Evolutionary conservation across 2,113 vertebrate species (phyloP), one percentile per base, ranked within the genome.

Genomic region (Aythya baeri): DNA sequence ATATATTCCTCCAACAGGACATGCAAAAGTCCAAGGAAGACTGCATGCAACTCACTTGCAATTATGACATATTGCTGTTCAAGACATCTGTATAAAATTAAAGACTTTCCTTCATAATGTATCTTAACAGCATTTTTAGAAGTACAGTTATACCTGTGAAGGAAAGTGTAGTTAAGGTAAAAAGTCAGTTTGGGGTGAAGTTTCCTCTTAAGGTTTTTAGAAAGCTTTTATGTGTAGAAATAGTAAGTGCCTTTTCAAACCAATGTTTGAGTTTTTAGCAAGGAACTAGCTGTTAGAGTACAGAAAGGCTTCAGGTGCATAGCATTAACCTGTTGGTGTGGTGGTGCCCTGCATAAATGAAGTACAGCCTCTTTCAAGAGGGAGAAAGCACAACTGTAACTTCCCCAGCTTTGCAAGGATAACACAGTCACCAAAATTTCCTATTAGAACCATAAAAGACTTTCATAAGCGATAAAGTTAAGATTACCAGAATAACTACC

Each of bases 221-320:
- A 59, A 78, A 65, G 34, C 14, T 76, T 70, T 81, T 57, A 14
- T 8, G 11, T 8, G 16, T 26, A 55, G 46, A 71, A 78, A 20
- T 70, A 41, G 31, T 36, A 3, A 38, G 11, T 31, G 4, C 26
- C 8, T 83, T 83, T 93, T 91, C 55, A 81, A 78, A 67, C 57
- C 32, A 0, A 0, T 44, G 5, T 41, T 13, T 12, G 10, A 25
- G 26, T 1, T 0, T 38, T 91, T 71, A 68, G 25, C n/a, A 85
- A 67, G 16, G 75, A 83, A 7, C 36, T 59, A 52, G 17, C 25
- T 29, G 27, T 9, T 9, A 12, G 17, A 59, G 13, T 26, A 21
- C 25, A 65, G 63, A n/a, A 77, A 75, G 4, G 13, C 36, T 70
- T 77, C 32, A n/a, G 46, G 32, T 66, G 26, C 22, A 4, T 31